Base-by-base conservation (phyloP, 2,888 invertebrate genomes). In the Acrobasis consociella region DNA sequence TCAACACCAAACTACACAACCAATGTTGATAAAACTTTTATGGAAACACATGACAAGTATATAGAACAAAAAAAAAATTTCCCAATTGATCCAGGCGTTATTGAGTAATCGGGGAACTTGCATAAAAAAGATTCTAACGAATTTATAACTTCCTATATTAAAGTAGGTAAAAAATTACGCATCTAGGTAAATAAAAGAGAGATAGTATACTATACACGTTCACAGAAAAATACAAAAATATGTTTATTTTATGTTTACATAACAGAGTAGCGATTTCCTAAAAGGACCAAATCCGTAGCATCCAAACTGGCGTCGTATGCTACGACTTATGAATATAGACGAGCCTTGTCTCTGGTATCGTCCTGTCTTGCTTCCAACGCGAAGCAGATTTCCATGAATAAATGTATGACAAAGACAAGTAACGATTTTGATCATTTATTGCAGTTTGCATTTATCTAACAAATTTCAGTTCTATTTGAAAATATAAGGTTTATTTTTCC, bases 271-370 rank as follows among this genome's bases (percentile, higher is more conserved):
- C 52, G 52, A 52, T 52, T 51, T 16, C 46, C 39, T 39, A 50
- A 60, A 51, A 22, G 42, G n/a, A 17, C 39, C 17, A 46, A 53
- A 61, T 61, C 38, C 46, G 46, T 42, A 46, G 46, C 9, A 31
- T 49, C 37, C 61, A 55, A 62, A 37, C 46, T 13, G 17, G 37
- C 55, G 61, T 56, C 15, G 31, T 42, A 60, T 46, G 49, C 55
- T 31, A 62, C 62, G 22, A 49, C 62, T 31, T 62, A 62, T 62
- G 62, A 62, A 62, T 62, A 55, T 62, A 62, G 55, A 62, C 49
- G 55, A 62, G 55, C 17, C n/a, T 38, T 13, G 49, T 22, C n/a
- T 52, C 15, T 46, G n/a, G 53, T 55, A 55, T 55, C 16, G 37
- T 53, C 31, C n/a, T 9, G 53, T 46, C 31, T 42, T 13, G 9